Evolutionary conservation across 2,888 invertebrate genomes (phyloP), one percentile per base, ranked within the genome.

Genomic region (Clanis bilineata): DNA sequence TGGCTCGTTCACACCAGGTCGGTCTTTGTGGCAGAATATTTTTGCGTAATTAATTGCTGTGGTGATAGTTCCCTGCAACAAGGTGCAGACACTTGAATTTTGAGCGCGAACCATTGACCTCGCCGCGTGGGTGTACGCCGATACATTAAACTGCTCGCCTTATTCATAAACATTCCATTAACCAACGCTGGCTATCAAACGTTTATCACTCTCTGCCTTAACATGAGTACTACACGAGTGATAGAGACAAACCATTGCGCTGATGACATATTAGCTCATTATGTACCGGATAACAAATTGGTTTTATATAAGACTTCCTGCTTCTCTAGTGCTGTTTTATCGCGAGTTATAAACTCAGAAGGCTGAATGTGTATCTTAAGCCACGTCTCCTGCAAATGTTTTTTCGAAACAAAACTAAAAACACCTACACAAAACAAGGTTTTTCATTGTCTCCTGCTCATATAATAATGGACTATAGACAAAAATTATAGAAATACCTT

Each of bases 1-100:
- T 10, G 32, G 51, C 51, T 51, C 32, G 51, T 51, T 51, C 28
- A 51, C 51, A 32, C 28, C 51, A 18, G 18, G 10, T 56, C 69
- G 65, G 68, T 71, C 75, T 75, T 77, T 78, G 74, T 72, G 70
- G 66, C 69, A 57, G 74, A 74, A 80, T 80, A 77, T 77, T 76
- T 80, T 79, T 72, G 72, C 73, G 72, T 77, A 76, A 79, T 78
- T 44, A 62, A 60, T 62, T 65, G 59, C 61, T 60, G 45, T 47
- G 58, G 51, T 59, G 61, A 61, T 62, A 62, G 57, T 44, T 36
- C 68, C 55, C 45, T 38, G 45, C 57, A 47, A 15, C 51, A 32
- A 51, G 51, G 62, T 68, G 71, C 67, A 67, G 61, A 21, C 65
- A 70, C 74, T 73, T 72, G 71, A 75, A 70, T 72, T 76, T 72